phyloP scores from a whole-genome alignment of 2,113 vertebrate species.

The Loxodonta africana region DNA sequence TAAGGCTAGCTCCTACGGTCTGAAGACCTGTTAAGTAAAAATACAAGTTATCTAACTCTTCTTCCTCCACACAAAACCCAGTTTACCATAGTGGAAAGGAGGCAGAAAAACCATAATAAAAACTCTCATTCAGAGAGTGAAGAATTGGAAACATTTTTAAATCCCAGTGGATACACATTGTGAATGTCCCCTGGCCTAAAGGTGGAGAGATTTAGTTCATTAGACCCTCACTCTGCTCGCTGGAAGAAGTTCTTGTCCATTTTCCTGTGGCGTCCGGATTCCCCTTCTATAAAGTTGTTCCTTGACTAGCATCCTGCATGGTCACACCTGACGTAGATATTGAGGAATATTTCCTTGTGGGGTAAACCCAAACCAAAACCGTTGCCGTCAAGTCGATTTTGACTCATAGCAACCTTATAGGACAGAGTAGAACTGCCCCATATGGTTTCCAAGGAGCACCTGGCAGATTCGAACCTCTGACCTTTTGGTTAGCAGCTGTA shows the following conservation, averaged over 20 bases:
- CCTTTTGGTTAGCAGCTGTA: no score
- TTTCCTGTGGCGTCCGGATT: not conserved
- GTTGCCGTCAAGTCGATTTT: no score
- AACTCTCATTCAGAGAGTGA: not conserved
- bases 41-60: not conserved
- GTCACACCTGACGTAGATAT: not conserved
- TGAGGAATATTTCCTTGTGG: accelerated
- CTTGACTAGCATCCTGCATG: not conserved
- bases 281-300: not conserved
- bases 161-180: not conserved
- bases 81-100: not conserved
- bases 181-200: not conserved
- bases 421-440: no score
- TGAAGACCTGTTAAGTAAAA: not conserved
- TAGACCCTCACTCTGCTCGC: not conserved
- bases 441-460: no score
- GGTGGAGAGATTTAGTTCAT: not conserved
- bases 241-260: no score
- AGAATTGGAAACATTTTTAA: not conserved
- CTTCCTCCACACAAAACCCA: not conserved
- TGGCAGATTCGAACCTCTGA: no score
- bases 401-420: no score
- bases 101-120: not conserved
- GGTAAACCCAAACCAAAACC: no score
- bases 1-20: not conserved